Conservation (phyloP, 2,888 invertebrate species). For the Oxytorus armatus region DNA sequence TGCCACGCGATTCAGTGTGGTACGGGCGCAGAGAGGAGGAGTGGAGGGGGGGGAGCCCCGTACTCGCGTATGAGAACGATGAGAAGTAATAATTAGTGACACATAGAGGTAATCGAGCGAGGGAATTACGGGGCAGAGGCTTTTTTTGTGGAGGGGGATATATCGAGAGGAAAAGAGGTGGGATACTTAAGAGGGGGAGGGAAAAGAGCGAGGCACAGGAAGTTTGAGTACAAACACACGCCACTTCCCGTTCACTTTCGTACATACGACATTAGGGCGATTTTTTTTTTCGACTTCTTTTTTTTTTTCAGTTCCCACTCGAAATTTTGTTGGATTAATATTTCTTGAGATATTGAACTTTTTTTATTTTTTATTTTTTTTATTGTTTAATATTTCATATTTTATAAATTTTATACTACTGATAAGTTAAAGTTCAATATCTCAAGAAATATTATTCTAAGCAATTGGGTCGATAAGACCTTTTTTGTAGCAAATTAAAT, state of each 20-base stretch:
- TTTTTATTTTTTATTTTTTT: no score
- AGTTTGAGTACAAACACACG: slow-evolving; percentile 14
- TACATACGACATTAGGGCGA: neutral
- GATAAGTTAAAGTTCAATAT: no score
- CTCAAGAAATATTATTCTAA: no score
- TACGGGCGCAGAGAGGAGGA: slow-evolving; percentile 16
- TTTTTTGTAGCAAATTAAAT: no score
- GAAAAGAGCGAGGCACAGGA: slow-evolving; percentile 25
- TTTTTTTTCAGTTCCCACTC: no score
- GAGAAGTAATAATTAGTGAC: slow-evolving; percentile 59
- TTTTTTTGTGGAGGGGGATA: neutral
- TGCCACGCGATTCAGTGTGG: slow-evolving; percentile 35
- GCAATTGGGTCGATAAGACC: no score
- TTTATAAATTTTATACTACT: no score
- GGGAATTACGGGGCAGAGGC: slow-evolving; percentile 16
- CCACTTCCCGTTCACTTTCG: slow-evolving; percentile 32
- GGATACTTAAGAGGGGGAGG: neutral
- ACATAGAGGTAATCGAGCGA: slow-evolving; percentile 47
- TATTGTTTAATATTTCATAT: no score
- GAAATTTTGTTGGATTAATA: no score
- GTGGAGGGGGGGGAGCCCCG: no score
- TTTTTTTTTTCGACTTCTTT: neutral
- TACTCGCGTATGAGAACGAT: slow-evolving; percentile 42
- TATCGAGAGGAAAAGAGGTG: neutral
- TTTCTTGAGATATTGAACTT: no score